A percentile compares a stretch with the other conserved stretches of the same genome.
phyloP scores from a whole-genome alignment of 2,797 vertebrate species.

The Clamator glandarius region DNA sequence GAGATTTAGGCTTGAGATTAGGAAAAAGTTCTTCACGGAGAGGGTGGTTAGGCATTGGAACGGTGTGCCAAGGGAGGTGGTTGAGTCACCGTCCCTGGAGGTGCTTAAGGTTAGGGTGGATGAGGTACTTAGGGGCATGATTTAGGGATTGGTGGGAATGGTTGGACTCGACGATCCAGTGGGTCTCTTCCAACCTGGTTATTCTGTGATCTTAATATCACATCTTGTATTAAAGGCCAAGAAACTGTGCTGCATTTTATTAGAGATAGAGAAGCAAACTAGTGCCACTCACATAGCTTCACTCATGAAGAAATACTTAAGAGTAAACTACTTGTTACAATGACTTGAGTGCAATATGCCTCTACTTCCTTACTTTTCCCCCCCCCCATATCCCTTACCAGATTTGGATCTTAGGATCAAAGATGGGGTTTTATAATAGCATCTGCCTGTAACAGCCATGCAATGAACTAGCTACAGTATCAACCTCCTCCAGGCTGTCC shows the following conservation, averaged over 20 bases:
- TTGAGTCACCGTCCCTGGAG: too few relatives aligned
- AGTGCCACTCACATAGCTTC: neutral
- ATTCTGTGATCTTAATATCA: neutral
- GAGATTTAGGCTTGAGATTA: too few relatives aligned
- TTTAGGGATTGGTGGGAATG: too few relatives aligned
- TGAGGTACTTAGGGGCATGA: too few relatives aligned
- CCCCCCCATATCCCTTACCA: neutral
- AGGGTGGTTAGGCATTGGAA: too few relatives aligned
- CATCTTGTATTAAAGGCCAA: neutral
- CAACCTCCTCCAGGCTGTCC: neutral
- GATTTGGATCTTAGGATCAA: neutral
- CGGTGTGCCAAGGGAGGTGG: too few relatives aligned
- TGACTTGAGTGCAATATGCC: neutral
- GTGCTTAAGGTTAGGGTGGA: too few relatives aligned
- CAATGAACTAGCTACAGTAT: neutral
- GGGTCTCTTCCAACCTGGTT: too few relatives aligned
- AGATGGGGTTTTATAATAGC: neutral
- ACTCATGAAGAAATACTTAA: neutral
- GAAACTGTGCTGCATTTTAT: neutral
- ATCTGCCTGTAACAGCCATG: neutral
- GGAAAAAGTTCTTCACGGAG: too few relatives aligned
- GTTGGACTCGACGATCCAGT: too few relatives aligned
- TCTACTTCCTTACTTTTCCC: neutral
- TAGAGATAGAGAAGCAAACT: neutral
- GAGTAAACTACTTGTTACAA: neutral